A percentile compares a stretch with the other conserved stretches of the same genome.
Evolutionary conservation across 2,888 invertebrate genomes (phyloP).

Genomic region (Theodoxus fluviatilis): DNA sequence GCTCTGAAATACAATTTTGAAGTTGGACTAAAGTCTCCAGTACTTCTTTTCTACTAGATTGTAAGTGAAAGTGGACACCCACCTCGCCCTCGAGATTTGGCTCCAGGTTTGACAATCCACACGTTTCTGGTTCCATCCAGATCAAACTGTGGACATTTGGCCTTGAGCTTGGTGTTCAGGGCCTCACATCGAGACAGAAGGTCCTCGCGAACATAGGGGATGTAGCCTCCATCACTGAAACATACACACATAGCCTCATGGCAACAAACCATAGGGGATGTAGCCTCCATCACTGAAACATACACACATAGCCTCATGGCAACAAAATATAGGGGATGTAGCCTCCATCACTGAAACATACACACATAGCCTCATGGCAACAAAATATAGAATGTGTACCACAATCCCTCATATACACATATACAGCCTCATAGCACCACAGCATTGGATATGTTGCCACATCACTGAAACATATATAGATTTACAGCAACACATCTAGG

Average conservation of each 20-base stretch:
- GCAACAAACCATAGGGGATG: slow-evolving; percentile 40
- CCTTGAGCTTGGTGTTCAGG: slow-evolving; percentile 73
- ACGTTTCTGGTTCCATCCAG: slow-evolving; percentile 87
- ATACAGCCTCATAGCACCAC: no score
- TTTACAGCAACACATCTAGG: no score
- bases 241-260: slow-evolving; percentile 18
- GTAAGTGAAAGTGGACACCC: slow-evolving; percentile 5
- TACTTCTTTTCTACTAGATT: neutral
- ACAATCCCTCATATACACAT: neutral
- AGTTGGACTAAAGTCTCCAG: no score
- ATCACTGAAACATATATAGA: no score
- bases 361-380: no score
- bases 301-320: slow-evolving; percentile 12
- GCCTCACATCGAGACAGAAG: slow-evolving; percentile 67
- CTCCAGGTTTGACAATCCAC: slow-evolving; percentile 95
- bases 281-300: slow-evolving; percentile 53
- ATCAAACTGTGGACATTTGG: slow-evolving; percentile 56
- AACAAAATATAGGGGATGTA: slow-evolving; percentile 42
- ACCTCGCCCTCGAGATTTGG: slow-evolving; percentile 84
- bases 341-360: slow-evolving; percentile 52
- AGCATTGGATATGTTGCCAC: no score
- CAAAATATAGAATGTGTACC: slow-evolving; percentile 40
- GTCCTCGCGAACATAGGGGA: slow-evolving; percentile 42
- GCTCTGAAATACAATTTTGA: no score
- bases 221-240: slow-evolving; percentile 54